Base-by-base conservation (phyloP, 2,888 invertebrate genomes). In the Peribatodes rhomboidaria region DNA sequence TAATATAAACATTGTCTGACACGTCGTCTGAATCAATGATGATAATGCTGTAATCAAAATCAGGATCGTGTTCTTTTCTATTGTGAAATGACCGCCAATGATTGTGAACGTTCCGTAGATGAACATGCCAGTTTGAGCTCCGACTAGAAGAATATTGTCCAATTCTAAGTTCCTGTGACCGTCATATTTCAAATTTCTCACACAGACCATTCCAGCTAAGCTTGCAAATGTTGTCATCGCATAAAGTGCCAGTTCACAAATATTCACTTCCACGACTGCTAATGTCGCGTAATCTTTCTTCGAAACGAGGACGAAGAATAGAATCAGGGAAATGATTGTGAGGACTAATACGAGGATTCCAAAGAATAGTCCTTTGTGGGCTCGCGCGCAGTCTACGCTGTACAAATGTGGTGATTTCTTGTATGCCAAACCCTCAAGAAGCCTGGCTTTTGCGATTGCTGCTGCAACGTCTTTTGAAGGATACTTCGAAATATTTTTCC, bases 71-170 rank as follows among this genome's bases (percentile, higher is more conserved):
- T 97, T 96, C 79, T 96, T 96, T 74, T 96, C 95, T 65, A 97
- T 94, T 0, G 97, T 97, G 74, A 98, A 98, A 81, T 98, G 97
- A 2, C 98, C 98, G 0, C 98, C 98, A 65, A 98, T 98, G 63
- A 99, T 98, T 10, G 98, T 98, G 83, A 98, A 98, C 44, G 98
- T 97, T 70, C 98, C 97, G 86, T 98, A 98, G 71, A 98, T 96
- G 84, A 98, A 98, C 92, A 98, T 97, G 9, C 99, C 99, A 1
- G 98, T 98, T 86, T 99, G 98, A 0, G 98, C 98, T 0, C 98
- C 98, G 13, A 99, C 96, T 54, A 99, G 92, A 0, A 99, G 94
- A 44, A 98, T 98, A 81, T 98, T 98, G 86, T 98, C 98, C 81
- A 98, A 88, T 74, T 97, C 97, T 70, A 98, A 94, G 80, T 97